phyloP scores from a whole-genome alignment of 2,113 vertebrate genomes.

The Campylomormyrus tamandua region DNA sequence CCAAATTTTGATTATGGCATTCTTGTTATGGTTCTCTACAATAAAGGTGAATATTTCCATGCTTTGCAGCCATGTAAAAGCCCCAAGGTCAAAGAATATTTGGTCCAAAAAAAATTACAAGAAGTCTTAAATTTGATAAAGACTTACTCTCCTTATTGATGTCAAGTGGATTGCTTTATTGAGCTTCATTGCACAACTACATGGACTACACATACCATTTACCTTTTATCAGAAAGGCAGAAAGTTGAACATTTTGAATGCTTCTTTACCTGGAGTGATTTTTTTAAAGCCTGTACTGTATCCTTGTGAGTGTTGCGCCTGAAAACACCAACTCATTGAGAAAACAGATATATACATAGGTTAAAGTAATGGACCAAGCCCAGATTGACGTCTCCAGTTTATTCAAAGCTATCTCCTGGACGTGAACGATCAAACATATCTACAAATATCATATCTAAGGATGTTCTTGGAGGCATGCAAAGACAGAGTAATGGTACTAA shows the following conservation, averaged over 20 bases:
- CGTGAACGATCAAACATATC: neutral
- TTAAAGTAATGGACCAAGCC: neutral
- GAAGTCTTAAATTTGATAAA: neutral
- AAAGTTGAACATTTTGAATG: neutral
- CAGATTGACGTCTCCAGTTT: neutral
- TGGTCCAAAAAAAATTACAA: neutral
- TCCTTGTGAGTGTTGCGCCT: neutral
- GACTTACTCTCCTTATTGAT: neutral
- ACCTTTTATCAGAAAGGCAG: neutral
- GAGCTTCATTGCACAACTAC: neutral
- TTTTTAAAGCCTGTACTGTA: neutral
- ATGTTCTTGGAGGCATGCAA: neutral
- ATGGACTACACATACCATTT: neutral
- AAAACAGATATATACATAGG: neutral
- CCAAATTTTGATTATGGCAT: neutral
- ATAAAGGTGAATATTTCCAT: neutral
- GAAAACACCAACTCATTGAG: neutral
- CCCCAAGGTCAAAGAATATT: neutral
- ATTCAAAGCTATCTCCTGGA: neutral
- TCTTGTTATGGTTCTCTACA: neutral
- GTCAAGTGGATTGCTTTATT: neutral
- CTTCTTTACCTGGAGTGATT: neutral
- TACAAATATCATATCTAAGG: neutral
- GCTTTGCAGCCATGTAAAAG: neutral
- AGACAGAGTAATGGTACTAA: neutral